Base-by-base conservation (phyloP, 2,888 invertebrate genomes). In the Cryptocephalus primarius region DNA sequence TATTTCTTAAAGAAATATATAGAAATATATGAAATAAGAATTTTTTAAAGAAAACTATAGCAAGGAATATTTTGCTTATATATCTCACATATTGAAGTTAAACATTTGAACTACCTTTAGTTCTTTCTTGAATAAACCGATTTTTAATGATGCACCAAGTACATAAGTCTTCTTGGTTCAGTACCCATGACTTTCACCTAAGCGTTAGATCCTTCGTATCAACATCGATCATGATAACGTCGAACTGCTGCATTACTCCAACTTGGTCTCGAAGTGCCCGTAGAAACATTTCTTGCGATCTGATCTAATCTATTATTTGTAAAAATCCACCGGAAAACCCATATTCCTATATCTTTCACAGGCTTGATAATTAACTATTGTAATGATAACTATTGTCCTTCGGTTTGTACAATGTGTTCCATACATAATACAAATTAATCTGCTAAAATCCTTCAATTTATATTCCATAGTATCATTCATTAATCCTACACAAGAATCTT, bases 241-340 rank as follows among this genome's bases (percentile, higher is more conserved):
- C 45, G 2, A 51, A 39, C 31, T 43, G 11, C 4, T 51, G 3
- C 9, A 32, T 43, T 33, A 31, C 33, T 32, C 39, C 44, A 22
- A 51, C 10, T 47, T 49, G 50, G 3, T 47, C 32, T 40, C 32
- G 32, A n/a, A 54, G 40, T 13, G 49, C 53, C 9, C 33, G 14
- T 32, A 50, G 51, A 58, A 61, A 54, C 36, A 51, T 48, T n/a
- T 51, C 49, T 45, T 55, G 53, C 46, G 39, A 43, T 33, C 38
- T 47, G 51, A 36, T 53, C 52, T 49, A 49, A 44, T 39, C 52
- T 46, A 47, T 54, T 54, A 40, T 34, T 40, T 14, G n/a, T 4
- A 13, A 14, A 39, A 55, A 45, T 48, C 47, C 22, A 50, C 48
- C 12, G 45, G 45, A 40, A 49, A 47, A 10, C 51, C 51, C 32